Conservation (phyloP, 2,113 vertebrate species). For the Tringa solitaria region DNA sequence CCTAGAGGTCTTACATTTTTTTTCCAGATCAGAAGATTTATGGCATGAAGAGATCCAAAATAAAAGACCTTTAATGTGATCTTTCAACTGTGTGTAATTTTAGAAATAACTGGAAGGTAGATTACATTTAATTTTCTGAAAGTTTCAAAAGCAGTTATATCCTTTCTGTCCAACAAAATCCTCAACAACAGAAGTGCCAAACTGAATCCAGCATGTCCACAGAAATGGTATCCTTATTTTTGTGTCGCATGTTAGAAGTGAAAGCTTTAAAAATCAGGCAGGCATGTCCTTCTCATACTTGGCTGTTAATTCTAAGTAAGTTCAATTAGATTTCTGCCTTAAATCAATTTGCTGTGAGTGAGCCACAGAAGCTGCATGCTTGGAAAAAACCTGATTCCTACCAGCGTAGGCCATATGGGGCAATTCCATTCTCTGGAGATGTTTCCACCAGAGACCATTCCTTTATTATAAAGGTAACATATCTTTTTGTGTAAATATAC, state of each 20-base stretch:
- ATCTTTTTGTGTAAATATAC: neutral
- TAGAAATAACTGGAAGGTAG: conserved; percentile 3
- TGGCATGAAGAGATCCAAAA: neutral
- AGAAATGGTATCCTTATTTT: neutral
- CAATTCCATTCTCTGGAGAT: neutral
- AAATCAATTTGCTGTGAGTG: neutral
- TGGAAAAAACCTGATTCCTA: neutral
- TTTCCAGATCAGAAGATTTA: neutral
- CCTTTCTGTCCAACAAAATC: neutral
- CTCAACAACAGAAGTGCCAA: neutral
- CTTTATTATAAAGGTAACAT: accelerated
- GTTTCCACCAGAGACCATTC: neutral
- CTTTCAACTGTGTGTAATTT: neutral
- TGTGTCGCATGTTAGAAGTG: neutral
- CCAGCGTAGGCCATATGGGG: accelerated
- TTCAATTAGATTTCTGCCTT: neutral
- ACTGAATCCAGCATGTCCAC: neutral
- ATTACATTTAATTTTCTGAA: neutral
- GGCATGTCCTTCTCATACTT: neutral
- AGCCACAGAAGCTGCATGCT: neutral
- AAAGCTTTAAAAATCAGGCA: neutral
- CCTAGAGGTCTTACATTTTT: neutral
- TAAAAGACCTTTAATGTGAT: neutral
- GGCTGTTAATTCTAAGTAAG: neutral
- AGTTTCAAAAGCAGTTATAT: neutral